These are phyloP conservation scores for Morinoia aosen DNA, from an alignment of 2,888 invertebrate genomes.

Conservation along the genomic window DNA sequence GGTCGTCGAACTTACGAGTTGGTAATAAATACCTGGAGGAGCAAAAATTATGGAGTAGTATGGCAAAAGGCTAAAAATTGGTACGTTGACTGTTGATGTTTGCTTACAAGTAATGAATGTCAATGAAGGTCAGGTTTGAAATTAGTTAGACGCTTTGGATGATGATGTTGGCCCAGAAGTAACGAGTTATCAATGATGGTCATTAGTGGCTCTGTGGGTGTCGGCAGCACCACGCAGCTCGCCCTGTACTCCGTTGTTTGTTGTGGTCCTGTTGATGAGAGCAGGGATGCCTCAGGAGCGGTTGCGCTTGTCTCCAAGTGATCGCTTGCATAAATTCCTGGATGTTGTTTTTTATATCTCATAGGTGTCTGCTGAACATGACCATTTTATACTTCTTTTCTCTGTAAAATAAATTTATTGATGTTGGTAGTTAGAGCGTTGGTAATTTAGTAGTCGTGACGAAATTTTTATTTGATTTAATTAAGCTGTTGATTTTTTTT, in stretches of 20 bases:
- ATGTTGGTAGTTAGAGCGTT: background rate
- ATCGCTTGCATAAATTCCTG: background rate
- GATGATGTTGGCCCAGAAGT: too few species aligned
- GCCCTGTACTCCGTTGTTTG: background rate
- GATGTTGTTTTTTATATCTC: background rate
- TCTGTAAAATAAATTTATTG: background rate
- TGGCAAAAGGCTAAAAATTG: background rate
- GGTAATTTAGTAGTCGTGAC: slow-evolving; percentile 1
- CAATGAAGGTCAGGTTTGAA: background rate
- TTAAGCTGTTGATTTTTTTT: slow-evolving; percentile 23
- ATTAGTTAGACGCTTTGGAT: too few species aligned
- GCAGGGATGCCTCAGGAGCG: background rate
- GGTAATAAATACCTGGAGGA: background rate
- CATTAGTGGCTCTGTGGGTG: background rate
- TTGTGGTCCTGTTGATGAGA: too few species aligned
- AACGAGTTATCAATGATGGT: too few species aligned
- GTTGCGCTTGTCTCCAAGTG: background rate
- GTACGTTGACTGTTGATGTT: background rate
- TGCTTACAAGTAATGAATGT: background rate
- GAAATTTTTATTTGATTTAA: slow-evolving; percentile 14
- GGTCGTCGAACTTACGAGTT: background rate
- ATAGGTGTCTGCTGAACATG: background rate
- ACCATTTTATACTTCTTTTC: slow-evolving; percentile 12
- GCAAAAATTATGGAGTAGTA: background rate
- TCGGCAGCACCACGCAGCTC: background rate